These are phyloP conservation scores for Ibidorhyncha struthersii DNA, from an alignment of 2,113 vertebrate species.

Conservation along the genomic window DNA sequence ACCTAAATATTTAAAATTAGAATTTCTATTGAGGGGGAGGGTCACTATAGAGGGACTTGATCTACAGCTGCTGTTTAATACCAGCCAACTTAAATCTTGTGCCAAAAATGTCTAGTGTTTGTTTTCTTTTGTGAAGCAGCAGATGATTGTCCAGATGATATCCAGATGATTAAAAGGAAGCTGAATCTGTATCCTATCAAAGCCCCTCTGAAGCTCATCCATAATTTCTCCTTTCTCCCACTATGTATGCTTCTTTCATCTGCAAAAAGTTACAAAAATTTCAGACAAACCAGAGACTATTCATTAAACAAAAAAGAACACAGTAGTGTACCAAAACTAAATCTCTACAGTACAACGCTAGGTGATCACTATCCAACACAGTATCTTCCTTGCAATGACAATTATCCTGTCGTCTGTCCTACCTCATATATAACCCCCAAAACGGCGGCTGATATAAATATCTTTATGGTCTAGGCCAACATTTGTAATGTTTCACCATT, in stretches of 20 bases:
- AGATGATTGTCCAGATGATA: conserved; percentile 51
- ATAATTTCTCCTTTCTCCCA: not conserved
- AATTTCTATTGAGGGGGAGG: not conserved
- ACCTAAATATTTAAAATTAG: conserved; percentile 64
- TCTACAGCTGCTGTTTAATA: conserved; percentile 49
- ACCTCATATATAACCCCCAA: not conserved
- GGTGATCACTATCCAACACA: not conserved
- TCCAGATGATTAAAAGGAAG: conserved; percentile 50
- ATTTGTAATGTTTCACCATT: not conserved
- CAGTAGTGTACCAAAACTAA: not conserved
- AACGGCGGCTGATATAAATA: not conserved
- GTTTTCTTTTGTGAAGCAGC: conserved; percentile 48
- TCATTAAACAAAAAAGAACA: not conserved
- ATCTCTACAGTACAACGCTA: not conserved
- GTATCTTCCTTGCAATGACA: not conserved
- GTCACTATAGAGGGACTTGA: not conserved
- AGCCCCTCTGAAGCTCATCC: conserved; percentile 29
- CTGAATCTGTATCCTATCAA: conserved; percentile 22
- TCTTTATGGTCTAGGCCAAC: not conserved
- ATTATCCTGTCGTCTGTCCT: not conserved
- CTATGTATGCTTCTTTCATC: not conserved
- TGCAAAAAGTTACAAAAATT: conserved; percentile 23
- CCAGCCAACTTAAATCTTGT: conserved; percentile 9
- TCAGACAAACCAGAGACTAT: not conserved
- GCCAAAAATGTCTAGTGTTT: conserved; percentile 39